phyloP scores from a whole-genome alignment of 2,888 invertebrate species.

The Antheraea yamamai region DNA sequence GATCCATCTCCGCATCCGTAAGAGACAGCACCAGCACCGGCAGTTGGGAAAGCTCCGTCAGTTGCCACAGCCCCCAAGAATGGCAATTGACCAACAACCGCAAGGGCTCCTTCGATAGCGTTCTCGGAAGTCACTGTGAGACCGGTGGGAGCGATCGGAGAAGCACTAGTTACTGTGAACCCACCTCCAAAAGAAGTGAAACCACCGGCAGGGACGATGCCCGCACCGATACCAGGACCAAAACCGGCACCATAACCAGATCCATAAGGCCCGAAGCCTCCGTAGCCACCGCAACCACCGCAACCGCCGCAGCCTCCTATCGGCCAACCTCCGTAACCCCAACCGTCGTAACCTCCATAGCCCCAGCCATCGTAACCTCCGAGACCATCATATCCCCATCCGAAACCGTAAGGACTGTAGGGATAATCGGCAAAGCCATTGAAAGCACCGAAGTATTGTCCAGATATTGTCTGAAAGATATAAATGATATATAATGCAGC shows the following conservation, averaged over 20 bases:
- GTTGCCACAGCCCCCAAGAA: conserved; percentile 40
- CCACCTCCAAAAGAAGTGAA: conserved; percentile 31
- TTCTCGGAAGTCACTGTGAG: conserved; percentile 45
- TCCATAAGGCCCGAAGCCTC: not conserved
- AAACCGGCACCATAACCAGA: conserved; percentile 2
- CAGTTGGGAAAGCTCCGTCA: conserved; percentile 45
- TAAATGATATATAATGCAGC: not conserved
- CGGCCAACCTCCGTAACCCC: conserved; percentile 11
- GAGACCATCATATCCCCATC: conserved; percentile 17
- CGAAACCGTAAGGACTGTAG: conserved; percentile 17
- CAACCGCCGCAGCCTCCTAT: conserved; percentile 12
- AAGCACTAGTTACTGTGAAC: conserved; percentile 38
- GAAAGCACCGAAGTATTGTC: conserved; percentile 29
- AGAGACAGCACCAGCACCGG: conserved; percentile 42
- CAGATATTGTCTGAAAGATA: conserved; percentile 34
- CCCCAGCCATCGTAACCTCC: conserved; percentile 19
- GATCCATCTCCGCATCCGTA: conserved; percentile 45
- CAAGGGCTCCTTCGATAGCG: conserved; percentile 38
- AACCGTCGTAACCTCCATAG: conserved; percentile 12
- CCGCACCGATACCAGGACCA: conserved; percentile 3
- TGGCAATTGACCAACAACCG: conserved; percentile 41
- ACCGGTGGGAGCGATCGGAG: conserved; percentile 39
- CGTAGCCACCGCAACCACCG: conserved; percentile 14
- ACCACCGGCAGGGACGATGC: conserved; percentile 8
- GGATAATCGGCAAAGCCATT: conserved; percentile 19